Conservation (phyloP, 2,888 invertebrate species). For the Eumacrocentrus americanus region DNA sequence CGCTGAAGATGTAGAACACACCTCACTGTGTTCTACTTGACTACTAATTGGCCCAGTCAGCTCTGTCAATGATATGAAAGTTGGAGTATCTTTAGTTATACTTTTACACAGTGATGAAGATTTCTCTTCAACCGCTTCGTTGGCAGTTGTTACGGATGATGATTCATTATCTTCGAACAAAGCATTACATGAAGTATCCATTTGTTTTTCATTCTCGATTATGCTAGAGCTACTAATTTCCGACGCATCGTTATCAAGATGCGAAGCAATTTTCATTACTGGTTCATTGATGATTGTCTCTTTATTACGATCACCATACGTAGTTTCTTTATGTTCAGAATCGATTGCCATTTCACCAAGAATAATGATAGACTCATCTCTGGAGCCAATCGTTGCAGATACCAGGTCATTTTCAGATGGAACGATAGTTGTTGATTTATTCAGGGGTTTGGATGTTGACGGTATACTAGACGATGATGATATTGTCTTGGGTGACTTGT, state of each 20-base stretch:
- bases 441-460: not conserved
- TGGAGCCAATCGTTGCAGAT: not conserved
- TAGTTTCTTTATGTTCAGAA: not conserved
- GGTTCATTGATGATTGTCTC: not conserved
- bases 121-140: not conserved
- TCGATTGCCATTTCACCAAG: not conserved
- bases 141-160: too few relatives aligned
- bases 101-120: not conserved
- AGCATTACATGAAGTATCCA: slow-evolving; percentile 10
- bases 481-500: slow-evolving; percentile 3
- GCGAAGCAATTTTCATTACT: not conserved
- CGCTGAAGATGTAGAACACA: not conserved
- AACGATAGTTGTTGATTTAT: not conserved
- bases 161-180: not conserved
- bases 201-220: slow-evolving; percentile 21
- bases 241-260: slow-evolving; percentile 19
- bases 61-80: too few relatives aligned
- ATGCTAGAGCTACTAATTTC: slow-evolving; percentile 18
- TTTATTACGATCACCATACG: not conserved
- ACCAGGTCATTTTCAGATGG: not conserved
- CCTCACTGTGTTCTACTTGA: too few relatives aligned
- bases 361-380: not conserved
- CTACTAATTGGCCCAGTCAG: too few relatives aligned
- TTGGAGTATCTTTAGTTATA: not conserved
- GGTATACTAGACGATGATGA: not conserved